Base-by-base conservation (phyloP, 2,797 vertebrate genomes). In the Malurus leucopterus region DNA sequence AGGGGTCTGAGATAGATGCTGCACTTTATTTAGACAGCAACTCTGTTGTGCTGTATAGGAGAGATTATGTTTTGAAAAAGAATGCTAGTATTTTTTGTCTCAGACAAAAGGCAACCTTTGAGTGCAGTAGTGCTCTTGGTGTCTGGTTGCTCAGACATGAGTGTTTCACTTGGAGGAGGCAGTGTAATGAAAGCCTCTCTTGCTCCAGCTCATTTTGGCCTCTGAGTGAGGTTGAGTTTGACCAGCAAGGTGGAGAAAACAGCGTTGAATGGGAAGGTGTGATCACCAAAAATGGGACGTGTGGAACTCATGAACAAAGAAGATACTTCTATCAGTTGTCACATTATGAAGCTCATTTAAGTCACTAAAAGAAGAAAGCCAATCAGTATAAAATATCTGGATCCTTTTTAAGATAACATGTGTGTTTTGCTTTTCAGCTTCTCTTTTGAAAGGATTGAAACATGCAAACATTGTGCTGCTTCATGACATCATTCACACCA, bases 391-490 rank as follows among this genome's bases (percentile, higher is more conserved):
- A 87, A 72, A 57, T 53, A 64, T n/a, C 69, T 84, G 46, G 10
- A 43, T 83, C 6, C 12, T 71, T 78, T 77, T 83, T 15, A 89
- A 90, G 41, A 23, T 82, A 70, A 90, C 23, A 4, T 54, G 1
- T 95, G 26, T 76, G 32, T 76, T 95, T 95, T 96, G 9, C 91
- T 95, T 96, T 96, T 76, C 97, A 99, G 99, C 99, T 11, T 99
- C 99, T 95, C 98, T 99, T 71, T 96, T 99, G 94, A 99, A 99
- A 97, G 99, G 99, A 96, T 89, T 98, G 86, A 98, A 98, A 94
- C 98, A 98, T 54, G 91, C 97, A 15, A 98, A 98, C 91, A 98
- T 98, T 32, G 98, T 98, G 73, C 96, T 98, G 85, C 98, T 98
- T 85, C 98, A 98, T 90, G 98, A 98, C 91, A 98, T 98, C 95